Evolutionary conservation across 2,113 vertebrate species (phyloP).

Genomic region (Ptilonorhynchus violaceus): DNA sequence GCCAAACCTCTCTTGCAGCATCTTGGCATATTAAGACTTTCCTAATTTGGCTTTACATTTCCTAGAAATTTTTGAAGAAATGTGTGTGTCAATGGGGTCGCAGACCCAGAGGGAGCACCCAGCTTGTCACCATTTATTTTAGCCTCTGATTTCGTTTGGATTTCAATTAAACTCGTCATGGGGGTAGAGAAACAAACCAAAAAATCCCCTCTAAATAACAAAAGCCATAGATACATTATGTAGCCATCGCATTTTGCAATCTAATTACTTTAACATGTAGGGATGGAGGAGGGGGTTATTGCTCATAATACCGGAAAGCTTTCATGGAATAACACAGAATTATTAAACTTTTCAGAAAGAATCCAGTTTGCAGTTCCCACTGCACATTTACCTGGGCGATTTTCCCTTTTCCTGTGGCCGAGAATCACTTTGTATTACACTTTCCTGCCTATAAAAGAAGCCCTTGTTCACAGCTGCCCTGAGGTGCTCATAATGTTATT

Average conservation of each 20-base stretch:
- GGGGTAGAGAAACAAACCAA: neutral
- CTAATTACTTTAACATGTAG: slow-evolving; percentile 37
- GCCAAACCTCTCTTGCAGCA: neutral
- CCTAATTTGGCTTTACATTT: neutral
- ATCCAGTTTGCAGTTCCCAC: slow-evolving; percentile 15
- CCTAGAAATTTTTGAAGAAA: neutral
- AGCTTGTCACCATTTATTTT: neutral
- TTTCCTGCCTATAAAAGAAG: slow-evolving; percentile 61
- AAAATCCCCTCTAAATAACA: neutral
- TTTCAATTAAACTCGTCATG: neutral
- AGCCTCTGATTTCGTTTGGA: neutral
- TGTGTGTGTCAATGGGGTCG: neutral
- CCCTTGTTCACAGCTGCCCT: slow-evolving; percentile 66
- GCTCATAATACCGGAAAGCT: neutral
- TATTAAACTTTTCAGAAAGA: slow-evolving; percentile 47
- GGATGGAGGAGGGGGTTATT: neutral
- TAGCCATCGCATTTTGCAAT: neutral
- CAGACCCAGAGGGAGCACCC: neutral
- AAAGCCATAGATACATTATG: neutral
- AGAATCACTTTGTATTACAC: slow-evolving; percentile 50
- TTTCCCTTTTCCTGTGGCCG: slow-evolving; percentile 38
- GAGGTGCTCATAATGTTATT: slow-evolving; percentile 66
- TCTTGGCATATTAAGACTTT: neutral
- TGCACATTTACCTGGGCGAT: slow-evolving; percentile 41
- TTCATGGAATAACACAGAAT: slow-evolving; percentile 1